Percentiles rank a stretch among this genome's conserved stretches.
Conservation (phyloP, 2,113 vertebrate species). For the Larimichthys polyactis region DNA sequence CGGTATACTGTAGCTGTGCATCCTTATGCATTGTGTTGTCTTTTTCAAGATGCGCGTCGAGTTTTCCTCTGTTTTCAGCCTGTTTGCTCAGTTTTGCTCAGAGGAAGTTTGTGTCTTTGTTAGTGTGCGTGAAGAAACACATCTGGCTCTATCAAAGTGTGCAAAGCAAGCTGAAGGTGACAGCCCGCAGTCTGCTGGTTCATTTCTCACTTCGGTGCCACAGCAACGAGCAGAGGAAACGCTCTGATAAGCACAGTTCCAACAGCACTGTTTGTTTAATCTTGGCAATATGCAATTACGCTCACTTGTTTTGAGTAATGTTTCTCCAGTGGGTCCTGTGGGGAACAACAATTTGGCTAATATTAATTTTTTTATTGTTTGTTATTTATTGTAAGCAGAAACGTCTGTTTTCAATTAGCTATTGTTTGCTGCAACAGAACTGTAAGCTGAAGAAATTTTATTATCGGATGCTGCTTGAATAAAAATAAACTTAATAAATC, state of each 20-base stretch:
- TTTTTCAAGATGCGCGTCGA: slow-evolving; percentile 4
- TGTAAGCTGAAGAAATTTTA: slow-evolving; percentile 28
- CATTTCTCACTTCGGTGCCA: slow-evolving; percentile 38
- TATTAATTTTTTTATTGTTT: slow-evolving; percentile 53
- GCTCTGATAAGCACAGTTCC: slow-evolving; percentile 60
- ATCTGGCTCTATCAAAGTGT: slow-evolving; percentile 59
- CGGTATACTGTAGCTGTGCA: not conserved
- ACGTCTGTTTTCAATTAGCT: slow-evolving; percentile 62
- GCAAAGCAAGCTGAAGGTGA: slow-evolving; percentile 41
- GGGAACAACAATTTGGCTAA: slow-evolving; percentile 68
- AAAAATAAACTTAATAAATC: slow-evolving; percentile 27
- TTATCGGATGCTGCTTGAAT: not conserved
- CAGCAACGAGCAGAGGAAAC: slow-evolving; percentile 35
- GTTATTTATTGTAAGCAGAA: slow-evolving; percentile 46
- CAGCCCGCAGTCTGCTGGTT: slow-evolving; percentile 46
- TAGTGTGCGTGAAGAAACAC: slow-evolving; percentile 33
- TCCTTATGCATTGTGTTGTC: not conserved
- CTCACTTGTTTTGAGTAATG: slow-evolving; percentile 59
- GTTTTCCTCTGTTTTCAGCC: slow-evolving; percentile 7
- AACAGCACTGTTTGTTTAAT: slow-evolving; percentile 69
- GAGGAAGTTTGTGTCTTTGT: slow-evolving; percentile 31
- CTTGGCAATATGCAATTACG: slow-evolving; percentile 60
- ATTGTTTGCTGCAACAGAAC: slow-evolving; percentile 38
- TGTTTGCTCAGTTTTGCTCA: not conserved
- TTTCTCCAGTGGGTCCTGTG: slow-evolving; percentile 65